Evolutionary conservation across 2,888 invertebrate genomes (phyloP).

Genomic region (Galerucella pusilla): DNA sequence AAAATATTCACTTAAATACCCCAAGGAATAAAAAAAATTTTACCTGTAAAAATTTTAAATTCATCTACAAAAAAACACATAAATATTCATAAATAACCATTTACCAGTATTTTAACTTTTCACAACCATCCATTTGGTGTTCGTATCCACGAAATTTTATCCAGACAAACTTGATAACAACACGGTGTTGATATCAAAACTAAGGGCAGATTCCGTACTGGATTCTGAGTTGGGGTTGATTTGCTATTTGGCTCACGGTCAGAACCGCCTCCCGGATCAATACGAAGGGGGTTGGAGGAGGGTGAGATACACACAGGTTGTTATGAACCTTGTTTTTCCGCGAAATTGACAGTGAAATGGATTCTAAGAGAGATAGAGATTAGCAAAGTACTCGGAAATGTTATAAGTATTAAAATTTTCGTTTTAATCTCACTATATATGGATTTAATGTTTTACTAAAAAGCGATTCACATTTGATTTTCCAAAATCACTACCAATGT

Average conservation of each 20-base stretch:
- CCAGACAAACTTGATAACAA: not conserved
- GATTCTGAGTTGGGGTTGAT: slow-evolving; percentile 52
- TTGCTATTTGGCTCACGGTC: slow-evolving; percentile 53
- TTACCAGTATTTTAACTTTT: not conserved
- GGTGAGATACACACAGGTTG: slow-evolving; percentile 8
- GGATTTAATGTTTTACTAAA: too few relatives aligned
- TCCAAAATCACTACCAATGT: too few relatives aligned
- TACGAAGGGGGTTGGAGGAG: slow-evolving; percentile 30
- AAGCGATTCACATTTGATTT: too few relatives aligned
- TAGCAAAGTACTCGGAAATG: too few relatives aligned
- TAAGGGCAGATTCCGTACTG: slow-evolving; percentile 37
- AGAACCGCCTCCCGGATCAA: slow-evolving; percentile 49
- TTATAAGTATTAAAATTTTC: too few relatives aligned
- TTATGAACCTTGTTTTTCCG: slow-evolving; percentile 5
- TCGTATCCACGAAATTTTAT: not conserved
- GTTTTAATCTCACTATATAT: too few relatives aligned
- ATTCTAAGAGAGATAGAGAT: too few relatives aligned
- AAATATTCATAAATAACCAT: not conserved
- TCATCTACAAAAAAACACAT: not conserved
- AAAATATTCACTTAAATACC: not conserved
- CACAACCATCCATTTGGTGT: not conserved
- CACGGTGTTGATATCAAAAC: slow-evolving; percentile 13
- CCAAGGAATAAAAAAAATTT: not conserved
- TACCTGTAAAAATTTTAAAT: not conserved
- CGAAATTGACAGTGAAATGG: not conserved